phyloP scores from a whole-genome alignment of 2,113 vertebrate genomes.

The Chaenogobius annularis region DNA sequence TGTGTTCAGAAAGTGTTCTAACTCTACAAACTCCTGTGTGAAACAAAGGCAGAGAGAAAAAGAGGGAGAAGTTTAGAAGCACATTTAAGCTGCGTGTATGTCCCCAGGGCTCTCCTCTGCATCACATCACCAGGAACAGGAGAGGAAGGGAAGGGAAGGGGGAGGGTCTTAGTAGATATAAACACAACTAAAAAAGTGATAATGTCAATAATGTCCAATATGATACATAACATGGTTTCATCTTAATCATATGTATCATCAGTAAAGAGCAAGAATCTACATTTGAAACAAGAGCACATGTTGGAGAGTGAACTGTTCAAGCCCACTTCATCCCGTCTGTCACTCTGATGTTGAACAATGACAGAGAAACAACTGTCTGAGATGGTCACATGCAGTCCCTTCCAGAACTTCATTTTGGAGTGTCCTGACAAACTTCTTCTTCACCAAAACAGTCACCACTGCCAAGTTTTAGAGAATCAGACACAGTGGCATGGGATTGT shows the following conservation, averaged over 20 bases:
- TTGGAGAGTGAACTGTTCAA: too few species aligned
- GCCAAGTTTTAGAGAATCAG: too few species aligned
- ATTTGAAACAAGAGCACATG: too few species aligned
- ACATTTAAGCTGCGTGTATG: conserved; percentile 46
- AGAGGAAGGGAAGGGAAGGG: not conserved
- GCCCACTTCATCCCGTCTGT: too few species aligned
- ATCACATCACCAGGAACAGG: conserved; percentile 11
- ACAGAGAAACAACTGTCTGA: too few species aligned
- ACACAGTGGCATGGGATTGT: too few species aligned
- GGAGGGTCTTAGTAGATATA: not conserved
- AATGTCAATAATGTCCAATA: not conserved
- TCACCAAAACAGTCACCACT: too few species aligned
- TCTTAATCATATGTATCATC: not conserved
- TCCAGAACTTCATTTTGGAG: too few species aligned
- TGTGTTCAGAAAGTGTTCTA: not conserved
- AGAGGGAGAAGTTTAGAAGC: conserved; percentile 50
- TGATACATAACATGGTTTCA: not conserved
- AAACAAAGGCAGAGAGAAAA: conserved; percentile 48
- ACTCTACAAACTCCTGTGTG: conserved; percentile 28
- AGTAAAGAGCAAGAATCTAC: too few species aligned
- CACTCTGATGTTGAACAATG: too few species aligned
- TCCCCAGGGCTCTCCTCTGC: conserved; percentile 42
- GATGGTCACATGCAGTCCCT: too few species aligned
- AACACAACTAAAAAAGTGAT: not conserved
- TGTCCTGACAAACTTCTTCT: too few species aligned